Evolutionary conservation across 2,888 invertebrate species (phyloP).

Genomic region (Aleiodes testaceus): DNA sequence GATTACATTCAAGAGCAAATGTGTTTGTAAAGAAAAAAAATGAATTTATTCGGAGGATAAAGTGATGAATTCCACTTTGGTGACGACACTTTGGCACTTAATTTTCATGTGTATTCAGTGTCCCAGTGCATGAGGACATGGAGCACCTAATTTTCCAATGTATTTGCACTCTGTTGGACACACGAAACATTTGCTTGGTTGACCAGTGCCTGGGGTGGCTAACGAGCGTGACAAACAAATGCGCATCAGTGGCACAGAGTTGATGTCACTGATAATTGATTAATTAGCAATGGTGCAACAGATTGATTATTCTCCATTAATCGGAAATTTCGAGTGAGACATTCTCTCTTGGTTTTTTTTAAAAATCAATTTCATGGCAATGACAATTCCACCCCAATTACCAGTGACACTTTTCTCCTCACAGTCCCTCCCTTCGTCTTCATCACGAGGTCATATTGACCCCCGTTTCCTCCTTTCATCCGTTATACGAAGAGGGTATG

Average conservation of each 20-base stretch:
- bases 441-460: conserved; percentile 46
- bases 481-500: neutral
- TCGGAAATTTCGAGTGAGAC: neutral
- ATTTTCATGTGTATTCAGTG: conserved; percentile 7
- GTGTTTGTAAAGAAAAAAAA: neutral
- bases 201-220: conserved; percentile 57
- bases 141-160: conserved; percentile 50
- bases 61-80: neutral
- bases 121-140: neutral
- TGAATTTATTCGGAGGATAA: neutral
- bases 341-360: too few relatives aligned
- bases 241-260: conserved; percentile 58
- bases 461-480: conserved; percentile 45
- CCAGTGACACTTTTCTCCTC: conserved; percentile 34
- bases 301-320: conserved; percentile 8
- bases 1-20: conserved; percentile 31
- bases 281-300: conserved; percentile 61
- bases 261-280: conserved; percentile 64
- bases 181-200: conserved; percentile 57
- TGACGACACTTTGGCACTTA: conserved; percentile 34
- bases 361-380: conserved; percentile 1
- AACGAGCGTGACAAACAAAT: conserved; percentile 67
- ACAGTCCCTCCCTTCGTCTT: conserved; percentile 44
- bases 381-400: conserved; percentile 59
- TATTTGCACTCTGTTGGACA: conserved; percentile 51